Evolutionary conservation across 2,888 invertebrate genomes (phyloP).

Genomic region (Ligdia adustata): DNA sequence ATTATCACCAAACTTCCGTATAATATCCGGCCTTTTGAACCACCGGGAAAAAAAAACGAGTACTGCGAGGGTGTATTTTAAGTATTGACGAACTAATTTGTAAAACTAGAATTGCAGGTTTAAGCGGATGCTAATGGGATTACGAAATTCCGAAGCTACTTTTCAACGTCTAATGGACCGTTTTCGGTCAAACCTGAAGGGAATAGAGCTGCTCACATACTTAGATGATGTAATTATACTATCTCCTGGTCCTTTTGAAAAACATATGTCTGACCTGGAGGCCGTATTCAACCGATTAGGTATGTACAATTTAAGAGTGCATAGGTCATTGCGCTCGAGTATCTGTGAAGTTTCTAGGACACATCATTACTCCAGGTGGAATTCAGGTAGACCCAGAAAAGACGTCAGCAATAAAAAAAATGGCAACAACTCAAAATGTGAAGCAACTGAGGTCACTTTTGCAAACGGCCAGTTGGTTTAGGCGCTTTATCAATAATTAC

Average conservation of each 20-base stretch:
- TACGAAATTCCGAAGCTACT: conserved; percentile 5
- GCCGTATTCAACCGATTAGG: conserved; percentile 36
- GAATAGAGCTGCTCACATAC: conserved; percentile 31
- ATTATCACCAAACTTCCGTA: too few species aligned
- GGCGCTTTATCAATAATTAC: conserved; percentile 28
- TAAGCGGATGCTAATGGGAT: neutral
- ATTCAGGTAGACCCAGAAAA: conserved; percentile 39
- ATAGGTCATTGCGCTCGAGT: conserved; percentile 37
- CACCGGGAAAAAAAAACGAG: too few species aligned
- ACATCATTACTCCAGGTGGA: conserved; percentile 43
- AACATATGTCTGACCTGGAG: conserved; percentile 42
- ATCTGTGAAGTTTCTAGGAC: conserved; percentile 45
- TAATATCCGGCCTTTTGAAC: too few species aligned
- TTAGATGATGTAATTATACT: conserved; percentile 45
- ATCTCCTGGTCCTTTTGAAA: conserved; percentile 35
- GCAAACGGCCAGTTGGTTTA: conserved; percentile 25
- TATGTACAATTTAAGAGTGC: conserved; percentile 36
- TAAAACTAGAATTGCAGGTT: too few species aligned
- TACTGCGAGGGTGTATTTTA: too few species aligned
- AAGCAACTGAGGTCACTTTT: conserved; percentile 14
- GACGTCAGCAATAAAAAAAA: conserved; percentile 37
- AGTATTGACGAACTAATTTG: too few species aligned
- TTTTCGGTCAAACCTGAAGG: neutral
- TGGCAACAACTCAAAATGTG: conserved; percentile 28
- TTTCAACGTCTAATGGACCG: conserved; percentile 10